phyloP scores from a whole-genome alignment of 2,113 vertebrate genomes.

The Myxocyprinus asiaticus region DNA sequence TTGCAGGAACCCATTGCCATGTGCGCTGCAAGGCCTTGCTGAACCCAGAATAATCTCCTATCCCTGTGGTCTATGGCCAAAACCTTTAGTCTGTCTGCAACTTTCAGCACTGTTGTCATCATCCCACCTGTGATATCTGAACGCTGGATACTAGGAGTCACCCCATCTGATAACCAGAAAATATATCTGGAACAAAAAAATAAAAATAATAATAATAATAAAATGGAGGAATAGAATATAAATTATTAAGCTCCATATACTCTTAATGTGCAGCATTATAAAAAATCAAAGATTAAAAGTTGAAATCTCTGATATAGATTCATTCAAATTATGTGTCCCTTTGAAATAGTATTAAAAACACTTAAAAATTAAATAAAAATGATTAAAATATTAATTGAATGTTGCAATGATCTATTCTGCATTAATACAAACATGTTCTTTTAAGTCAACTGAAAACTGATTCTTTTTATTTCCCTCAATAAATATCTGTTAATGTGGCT shows the following conservation, averaged over 20 bases:
- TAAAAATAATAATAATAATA: background rate
- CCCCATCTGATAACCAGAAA: conserved; percentile 85
- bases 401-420: too few relatives aligned
- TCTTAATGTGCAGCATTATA: too few relatives aligned
- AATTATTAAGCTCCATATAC: too few relatives aligned
- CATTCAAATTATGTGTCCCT: too few relatives aligned
- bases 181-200: conserved; percentile 79
- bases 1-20: conserved; percentile 77
- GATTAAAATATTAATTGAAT: too few relatives aligned
- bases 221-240: too few relatives aligned
- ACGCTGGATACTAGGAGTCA: conserved; percentile 75
- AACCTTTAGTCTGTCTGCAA: conserved; percentile 65
- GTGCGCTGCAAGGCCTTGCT: conserved; percentile 64
- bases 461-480: background rate
- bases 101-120: conserved; percentile 72
- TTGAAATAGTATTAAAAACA: too few relatives aligned
- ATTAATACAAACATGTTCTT: too few relatives aligned
- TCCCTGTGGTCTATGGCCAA: conserved; percentile 77
- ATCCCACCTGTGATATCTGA: conserved; percentile 63
- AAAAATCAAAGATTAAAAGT: too few relatives aligned
- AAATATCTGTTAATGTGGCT: background rate
- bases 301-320: too few relatives aligned
- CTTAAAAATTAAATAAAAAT: too few relatives aligned
- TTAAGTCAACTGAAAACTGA: background rate
- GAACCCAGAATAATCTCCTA: conserved; percentile 84